Conservation (phyloP, 2,797 vertebrate species). For the Percopsis omiscomaycus region DNA sequence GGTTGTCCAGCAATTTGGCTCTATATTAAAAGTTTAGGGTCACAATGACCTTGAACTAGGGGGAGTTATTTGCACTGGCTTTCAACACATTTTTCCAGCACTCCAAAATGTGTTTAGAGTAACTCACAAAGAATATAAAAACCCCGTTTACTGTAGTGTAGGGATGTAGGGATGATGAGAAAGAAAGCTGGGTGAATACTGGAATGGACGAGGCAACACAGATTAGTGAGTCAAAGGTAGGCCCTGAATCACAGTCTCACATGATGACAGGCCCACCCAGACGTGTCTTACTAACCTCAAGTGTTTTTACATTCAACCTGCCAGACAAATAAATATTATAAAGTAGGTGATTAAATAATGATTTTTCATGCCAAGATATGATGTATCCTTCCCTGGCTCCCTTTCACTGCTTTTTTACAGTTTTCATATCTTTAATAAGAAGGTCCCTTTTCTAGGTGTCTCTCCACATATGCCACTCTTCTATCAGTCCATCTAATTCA, state of each 20-base stretch:
- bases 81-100: constrained; percentile 10
- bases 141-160: constrained; percentile 3
- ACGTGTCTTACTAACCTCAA: constrained; percentile 3
- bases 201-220: constrained; percentile 15
- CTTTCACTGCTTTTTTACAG: background rate
- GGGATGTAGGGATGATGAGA: constrained; percentile 10
- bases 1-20: background rate
- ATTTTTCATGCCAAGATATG: background rate
- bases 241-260: constrained; percentile 18
- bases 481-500: too few species aligned
- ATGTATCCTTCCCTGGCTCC: background rate
- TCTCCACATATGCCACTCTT: too few species aligned
- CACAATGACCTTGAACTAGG: background rate
- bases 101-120: background rate
- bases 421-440: too few species aligned
- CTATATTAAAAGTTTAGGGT: background rate
- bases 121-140: constrained; percentile 16
- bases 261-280: constrained; percentile 25
- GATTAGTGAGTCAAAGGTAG: constrained; percentile 28
- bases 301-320: constrained; percentile 17
- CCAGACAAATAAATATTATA: constrained; percentile 2
- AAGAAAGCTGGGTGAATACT: constrained; percentile 15
- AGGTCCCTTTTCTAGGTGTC: too few species aligned
- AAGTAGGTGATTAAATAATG: background rate
- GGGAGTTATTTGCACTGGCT: background rate